A percentile compares a stretch with the other conserved stretches of the same genome.
Conservation (phyloP, 2,888 invertebrate genomes). For the Brenthis daphne region DNA sequence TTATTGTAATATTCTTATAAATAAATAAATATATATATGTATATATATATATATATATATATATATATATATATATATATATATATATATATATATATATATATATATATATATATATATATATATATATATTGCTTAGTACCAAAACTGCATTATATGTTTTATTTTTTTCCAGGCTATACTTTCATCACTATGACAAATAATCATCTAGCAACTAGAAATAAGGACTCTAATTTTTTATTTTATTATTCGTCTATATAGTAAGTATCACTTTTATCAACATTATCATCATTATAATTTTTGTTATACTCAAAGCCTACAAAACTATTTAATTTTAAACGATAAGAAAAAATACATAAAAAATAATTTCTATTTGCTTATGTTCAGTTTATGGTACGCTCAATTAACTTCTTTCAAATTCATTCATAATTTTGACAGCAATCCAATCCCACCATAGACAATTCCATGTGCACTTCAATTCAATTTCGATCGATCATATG, state of each 20-base stretch:
- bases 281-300: not conserved
- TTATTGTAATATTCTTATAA: not conserved
- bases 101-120: too few species aligned
- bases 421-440: slow-evolving; percentile 46
- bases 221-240: not conserved
- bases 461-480: slow-evolving; percentile 79
- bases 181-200: slow-evolving; percentile 41
- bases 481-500: slow-evolving; percentile 80
- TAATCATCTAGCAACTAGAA: slow-evolving; percentile 22
- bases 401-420: slow-evolving; percentile 17
- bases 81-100: too few species aligned
- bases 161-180: slow-evolving; percentile 53
- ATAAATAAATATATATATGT: too few species aligned
- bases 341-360: too few species aligned
- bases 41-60: too few species aligned
- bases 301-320: not conserved
- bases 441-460: slow-evolving; percentile 58
- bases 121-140: not conserved
- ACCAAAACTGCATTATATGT: slow-evolving; percentile 1
- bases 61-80: too few species aligned
- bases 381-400: slow-evolving; percentile 4
- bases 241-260: slow-evolving; percentile 5
- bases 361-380: not conserved
- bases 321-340: too few species aligned
- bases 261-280: slow-evolving; percentile 2